Evolutionary conservation across 1,140 invertebrate genomes (phyloP), one percentile per base, ranked within the genome.

Genomic region (Leucophenga varia): DNA sequence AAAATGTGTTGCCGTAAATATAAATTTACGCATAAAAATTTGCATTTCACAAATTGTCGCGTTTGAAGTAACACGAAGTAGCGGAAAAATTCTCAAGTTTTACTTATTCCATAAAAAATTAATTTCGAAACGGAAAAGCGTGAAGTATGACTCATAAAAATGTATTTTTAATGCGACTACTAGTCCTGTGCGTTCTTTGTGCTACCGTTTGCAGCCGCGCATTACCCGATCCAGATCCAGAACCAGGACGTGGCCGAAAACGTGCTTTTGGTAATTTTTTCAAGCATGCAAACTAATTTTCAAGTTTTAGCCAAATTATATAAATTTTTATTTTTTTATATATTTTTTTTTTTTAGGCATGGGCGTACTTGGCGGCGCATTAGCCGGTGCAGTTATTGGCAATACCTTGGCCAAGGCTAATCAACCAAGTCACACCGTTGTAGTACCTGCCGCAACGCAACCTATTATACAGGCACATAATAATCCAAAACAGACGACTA

Each of bases 281-380:
- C n/a, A n/a, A n/a, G n/a, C n/a, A 7, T 3, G 17, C 20, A 28
- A 22, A 2, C n/a, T 2, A 20, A 6, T 0, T 14, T n/a, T 13
- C 14, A 1, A 25, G 16, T n/a, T n/a, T n/a, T n/a, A 2, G 7
- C 0, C 3, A 43, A 32, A 30, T 31, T n/a, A 18, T 2, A 4
- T 9, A 13, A 14, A 16, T 2, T 2, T 17, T 16, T 21, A 14
- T 32, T 9, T 41, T 30, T 41, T 3, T 17, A 3, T 25, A 41
- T 8, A 19, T 7, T 4, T n/a, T 2, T 34, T 22, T 12, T n/a
- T 5, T 3, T 2, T 6, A 65, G 63, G 63, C 3, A 17, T 52
- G 6, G 63, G 63, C 3, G 10, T 67, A 10, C 10, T 59, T 13
- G 63, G 63, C 10, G 63, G 63, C 35, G 53, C 47, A 0, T 6